Conservation (phyloP, 1,140 invertebrate species). For the Carcinoscorpius rotundicauda region DNA sequence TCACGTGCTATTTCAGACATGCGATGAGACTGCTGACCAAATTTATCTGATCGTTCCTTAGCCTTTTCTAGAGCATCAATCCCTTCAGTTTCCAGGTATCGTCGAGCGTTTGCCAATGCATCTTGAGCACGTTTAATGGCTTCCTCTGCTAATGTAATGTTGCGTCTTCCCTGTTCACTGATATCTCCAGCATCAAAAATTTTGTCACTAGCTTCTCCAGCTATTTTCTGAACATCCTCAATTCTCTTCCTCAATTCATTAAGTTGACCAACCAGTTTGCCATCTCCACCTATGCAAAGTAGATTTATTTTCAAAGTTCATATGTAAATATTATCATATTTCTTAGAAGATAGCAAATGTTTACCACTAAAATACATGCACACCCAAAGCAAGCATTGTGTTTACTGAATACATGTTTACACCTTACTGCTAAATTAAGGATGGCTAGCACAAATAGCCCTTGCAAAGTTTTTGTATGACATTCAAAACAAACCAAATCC, state of each 20-base stretch:
- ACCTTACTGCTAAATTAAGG: too few relatives aligned
- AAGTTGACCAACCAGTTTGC: constrained; percentile 49
- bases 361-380: too few relatives aligned
- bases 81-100: constrained; percentile 67
- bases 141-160: constrained; percentile 57
- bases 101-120: constrained; percentile 53
- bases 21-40: constrained; percentile 76
- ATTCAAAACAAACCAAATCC: too few relatives aligned
- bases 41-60: constrained; percentile 63
- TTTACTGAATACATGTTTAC: too few relatives aligned
- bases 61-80: constrained; percentile 60
- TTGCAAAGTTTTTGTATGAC: too few relatives aligned
- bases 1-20: constrained; percentile 83
- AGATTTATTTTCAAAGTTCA: too few relatives aligned
- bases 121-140: constrained; percentile 57
- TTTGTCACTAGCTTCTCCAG: constrained; percentile 32
- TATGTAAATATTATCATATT: too few relatives aligned
- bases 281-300: constrained; percentile 33
- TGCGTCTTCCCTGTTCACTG: constrained; percentile 43
- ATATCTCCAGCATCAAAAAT: constrained; percentile 43
- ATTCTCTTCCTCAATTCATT: constrained; percentile 52
- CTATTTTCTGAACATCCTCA: constrained; percentile 43
- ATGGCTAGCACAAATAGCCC: too few relatives aligned
- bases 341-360: too few relatives aligned
- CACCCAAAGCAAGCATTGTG: too few relatives aligned